Evolutionary conservation across 2,888 invertebrate species (phyloP), one percentile per base, ranked within the genome.

Genomic region (Drosophila pullipes): DNA sequence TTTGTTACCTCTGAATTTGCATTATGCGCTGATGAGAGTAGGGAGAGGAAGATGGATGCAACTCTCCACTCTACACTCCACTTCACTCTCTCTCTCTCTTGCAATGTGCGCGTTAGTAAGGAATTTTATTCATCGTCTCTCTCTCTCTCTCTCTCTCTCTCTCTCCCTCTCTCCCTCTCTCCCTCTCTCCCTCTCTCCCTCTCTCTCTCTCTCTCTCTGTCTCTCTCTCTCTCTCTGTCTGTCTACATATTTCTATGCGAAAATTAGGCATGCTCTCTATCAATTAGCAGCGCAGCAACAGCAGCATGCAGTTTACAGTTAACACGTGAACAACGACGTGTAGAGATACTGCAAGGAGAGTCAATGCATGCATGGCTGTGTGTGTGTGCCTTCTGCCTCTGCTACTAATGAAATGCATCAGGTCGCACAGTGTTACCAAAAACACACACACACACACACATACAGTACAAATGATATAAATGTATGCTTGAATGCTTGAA

Each of bases 301-400:
- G 49, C 63, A 66, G 44, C 65, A 53, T 69, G 52, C 59, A 65
- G 72, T 60, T 80, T 80, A 85, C 89, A 74, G 85, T 87, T 86
- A 89, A 78, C 89, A 83, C 89, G 89, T 83, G 83, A 83, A 85
- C 65, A 57, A 58, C 67, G 39, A 41, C 67, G 35, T 64, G 66
- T 68, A 81, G 67, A 81, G 52, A 35, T 65, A 74, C 47, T 59
- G 64, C 61, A 59, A 58, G 62, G 47, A 79, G 65, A 67, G 37
- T 35, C 22, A 35, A 52, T 57, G 41, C 31, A 16, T 52, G 30
- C 31, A 30, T 28, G 35, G 10, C 11, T 47, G 47, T 39, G 25
- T 63, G 50, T 37, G 13, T 57, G 18, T 44, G 33, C 50, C n/a
- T 22, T 18, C 55, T 49, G 59, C 69, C 67, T 63, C n/a, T 28